These are phyloP conservation scores for Chrysolina haemoptera DNA, from an alignment of 2,888 invertebrate species.

Conservation along the genomic window DNA sequence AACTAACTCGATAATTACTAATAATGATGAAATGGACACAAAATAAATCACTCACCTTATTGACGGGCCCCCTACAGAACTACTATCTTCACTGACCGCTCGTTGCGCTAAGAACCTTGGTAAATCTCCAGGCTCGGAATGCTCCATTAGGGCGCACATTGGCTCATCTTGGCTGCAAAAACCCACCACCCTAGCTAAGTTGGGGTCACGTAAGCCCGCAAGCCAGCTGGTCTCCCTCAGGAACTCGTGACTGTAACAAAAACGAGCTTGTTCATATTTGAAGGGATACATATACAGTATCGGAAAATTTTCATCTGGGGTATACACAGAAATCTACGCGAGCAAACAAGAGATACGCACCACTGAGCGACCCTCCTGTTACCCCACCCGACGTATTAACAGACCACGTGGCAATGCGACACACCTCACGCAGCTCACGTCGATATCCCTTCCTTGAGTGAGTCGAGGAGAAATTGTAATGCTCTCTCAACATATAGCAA, in stretches of 20 bases:
- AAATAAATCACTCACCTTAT: slow-evolving; percentile 65
- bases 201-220: slow-evolving; percentile 86
- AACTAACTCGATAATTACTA: not conserved
- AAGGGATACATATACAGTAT: not conserved
- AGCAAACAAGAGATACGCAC: too few species aligned
- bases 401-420: too few species aligned
- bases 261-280: not conserved
- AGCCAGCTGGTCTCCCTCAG: slow-evolving; percentile 89
- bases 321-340: too few species aligned
- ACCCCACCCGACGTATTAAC: too few species aligned
- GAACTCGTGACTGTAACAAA: slow-evolving; percentile 82
- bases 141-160: slow-evolving; percentile 90
- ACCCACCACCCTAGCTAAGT: slow-evolving; percentile 87
- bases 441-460: too few species aligned
- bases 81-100: slow-evolving; percentile 69
- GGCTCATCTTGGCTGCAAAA: slow-evolving; percentile 87
- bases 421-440: too few species aligned
- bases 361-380: too few species aligned
- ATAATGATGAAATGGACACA: too few species aligned
- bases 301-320: too few species aligned
- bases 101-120: slow-evolving; percentile 75
- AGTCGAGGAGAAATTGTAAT: too few species aligned
- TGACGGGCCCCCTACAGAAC: slow-evolving; percentile 66
- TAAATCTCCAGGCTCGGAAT: slow-evolving; percentile 89
- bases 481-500: too few species aligned